A percentile compares a stretch with the other conserved stretches of the same genome.
Conservation (phyloP, 2,888 invertebrate genomes). For the Candidula unifasciata region DNA sequence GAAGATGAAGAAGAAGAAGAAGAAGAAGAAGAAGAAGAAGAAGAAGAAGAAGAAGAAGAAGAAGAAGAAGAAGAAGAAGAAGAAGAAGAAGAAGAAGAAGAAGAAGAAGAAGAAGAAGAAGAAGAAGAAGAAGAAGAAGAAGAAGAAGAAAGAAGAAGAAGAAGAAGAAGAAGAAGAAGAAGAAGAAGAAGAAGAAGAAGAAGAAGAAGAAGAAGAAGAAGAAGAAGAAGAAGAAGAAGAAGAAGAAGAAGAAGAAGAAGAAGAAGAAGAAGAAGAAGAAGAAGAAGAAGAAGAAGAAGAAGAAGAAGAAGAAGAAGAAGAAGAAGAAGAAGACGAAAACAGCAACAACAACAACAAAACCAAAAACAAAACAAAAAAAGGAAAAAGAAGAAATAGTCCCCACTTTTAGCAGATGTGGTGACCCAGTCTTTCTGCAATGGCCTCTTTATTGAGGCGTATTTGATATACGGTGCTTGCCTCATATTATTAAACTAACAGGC, state of each 20-base stretch:
- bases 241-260: neutral
- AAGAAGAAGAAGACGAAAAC: too few relatives aligned
- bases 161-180: neutral
- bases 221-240: neutral
- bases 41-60: neutral
- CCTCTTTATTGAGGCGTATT: too few relatives aligned
- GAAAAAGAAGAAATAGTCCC: neutral
- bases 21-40: neutral
- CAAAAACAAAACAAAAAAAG: too few relatives aligned
- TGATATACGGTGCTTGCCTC: too few relatives aligned
- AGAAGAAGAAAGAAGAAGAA: neutral
- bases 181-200: neutral
- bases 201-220: neutral
- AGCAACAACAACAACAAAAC: too few relatives aligned
- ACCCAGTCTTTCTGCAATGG: too few relatives aligned
- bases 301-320: neutral
- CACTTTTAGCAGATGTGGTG: too few relatives aligned
- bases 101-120: too few relatives aligned
- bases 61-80: neutral
- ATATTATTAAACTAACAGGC: too few relatives aligned
- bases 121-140: neutral
- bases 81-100: neutral
- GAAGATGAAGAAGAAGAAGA: neutral
- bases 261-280: neutral
- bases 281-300: neutral